These are phyloP conservation scores for Sebastes kiyomatsui DNA, from an alignment of 2,797 vertebrate species.

Conservation along the genomic window DNA sequence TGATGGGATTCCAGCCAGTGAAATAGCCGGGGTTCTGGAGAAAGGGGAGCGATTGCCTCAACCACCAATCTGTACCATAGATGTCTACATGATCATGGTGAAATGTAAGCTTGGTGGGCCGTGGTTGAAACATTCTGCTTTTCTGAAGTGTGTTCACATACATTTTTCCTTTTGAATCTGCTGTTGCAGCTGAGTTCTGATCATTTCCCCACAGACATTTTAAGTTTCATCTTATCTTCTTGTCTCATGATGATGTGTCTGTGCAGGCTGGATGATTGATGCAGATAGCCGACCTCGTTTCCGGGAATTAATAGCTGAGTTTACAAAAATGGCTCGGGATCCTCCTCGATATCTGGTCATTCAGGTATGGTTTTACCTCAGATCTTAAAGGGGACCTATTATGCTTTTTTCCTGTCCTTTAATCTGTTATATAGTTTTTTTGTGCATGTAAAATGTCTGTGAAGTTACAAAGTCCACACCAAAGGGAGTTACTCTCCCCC, in stretches of 20 bases:
- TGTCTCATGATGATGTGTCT: constrained; percentile 11
- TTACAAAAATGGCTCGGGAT: constrained; percentile 98
- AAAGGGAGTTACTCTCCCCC: no score
- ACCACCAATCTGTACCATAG: constrained; percentile 97
- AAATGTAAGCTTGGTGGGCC: constrained; percentile 88
- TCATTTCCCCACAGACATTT: not conserved
- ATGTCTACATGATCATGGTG: constrained; percentile 99
- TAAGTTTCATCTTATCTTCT: not conserved
- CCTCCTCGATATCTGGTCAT: constrained; percentile 97
- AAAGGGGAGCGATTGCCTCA: constrained; percentile 98
- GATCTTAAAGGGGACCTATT: no score
- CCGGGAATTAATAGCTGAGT: constrained; percentile 93
- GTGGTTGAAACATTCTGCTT: not conserved
- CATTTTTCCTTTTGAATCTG: not conserved
- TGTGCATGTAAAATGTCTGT: no score
- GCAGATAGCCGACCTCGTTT: constrained; percentile 96
- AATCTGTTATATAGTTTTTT: no score
- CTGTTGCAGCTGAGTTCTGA: not conserved
- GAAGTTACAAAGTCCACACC: no score
- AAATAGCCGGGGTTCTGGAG: constrained; percentile 93
- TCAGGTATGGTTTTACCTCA: constrained; percentile 84
- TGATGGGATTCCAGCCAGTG: constrained; percentile 94
- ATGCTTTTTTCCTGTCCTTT: no score
- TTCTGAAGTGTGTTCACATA: not conserved
- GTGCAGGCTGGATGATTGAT: constrained; percentile 98